Evolutionary conservation across 1,140 invertebrate genomes (phyloP).

Genomic region (Onthophagus taurus): DNA sequence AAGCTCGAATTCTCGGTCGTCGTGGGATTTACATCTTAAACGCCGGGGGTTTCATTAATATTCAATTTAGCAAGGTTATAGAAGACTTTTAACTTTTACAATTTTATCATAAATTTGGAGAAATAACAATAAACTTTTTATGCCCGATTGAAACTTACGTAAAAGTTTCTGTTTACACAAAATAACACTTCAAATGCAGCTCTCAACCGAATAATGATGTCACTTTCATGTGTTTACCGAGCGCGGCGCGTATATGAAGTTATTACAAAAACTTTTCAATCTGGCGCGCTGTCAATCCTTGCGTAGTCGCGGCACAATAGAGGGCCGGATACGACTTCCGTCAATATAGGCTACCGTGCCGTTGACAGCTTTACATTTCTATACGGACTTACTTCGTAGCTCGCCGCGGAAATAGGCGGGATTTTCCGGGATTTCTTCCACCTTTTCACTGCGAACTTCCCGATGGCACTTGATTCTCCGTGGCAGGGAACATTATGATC

Average conservation of each 20-base stretch:
- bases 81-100: no score
- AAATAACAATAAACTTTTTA: no score
- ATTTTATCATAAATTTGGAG: no score
- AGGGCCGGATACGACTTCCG: constrained; percentile 22
- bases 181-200: no score
- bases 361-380: constrained; percentile 27
- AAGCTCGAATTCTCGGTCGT: no score
- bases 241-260: constrained; percentile 18
- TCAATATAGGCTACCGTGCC: constrained; percentile 22
- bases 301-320: constrained; percentile 18
- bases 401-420: constrained; percentile 22
- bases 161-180: no score
- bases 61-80: no score
- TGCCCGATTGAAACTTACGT: no score
- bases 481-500: no score
- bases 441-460: constrained; percentile 13
- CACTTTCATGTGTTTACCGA: constrained; percentile 10
- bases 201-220: constrained; percentile 11
- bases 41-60: no score
- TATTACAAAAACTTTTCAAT: constrained; percentile 23
- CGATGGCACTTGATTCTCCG: constrained; percentile 18
- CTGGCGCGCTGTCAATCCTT: constrained; percentile 22
- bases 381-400: constrained; percentile 21
- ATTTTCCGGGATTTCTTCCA: constrained; percentile 18
- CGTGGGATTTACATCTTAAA: no score